These are phyloP conservation scores for Anastrepha ludens DNA, from an alignment of 1,140 invertebrate species.

Conservation along the genomic window DNA sequence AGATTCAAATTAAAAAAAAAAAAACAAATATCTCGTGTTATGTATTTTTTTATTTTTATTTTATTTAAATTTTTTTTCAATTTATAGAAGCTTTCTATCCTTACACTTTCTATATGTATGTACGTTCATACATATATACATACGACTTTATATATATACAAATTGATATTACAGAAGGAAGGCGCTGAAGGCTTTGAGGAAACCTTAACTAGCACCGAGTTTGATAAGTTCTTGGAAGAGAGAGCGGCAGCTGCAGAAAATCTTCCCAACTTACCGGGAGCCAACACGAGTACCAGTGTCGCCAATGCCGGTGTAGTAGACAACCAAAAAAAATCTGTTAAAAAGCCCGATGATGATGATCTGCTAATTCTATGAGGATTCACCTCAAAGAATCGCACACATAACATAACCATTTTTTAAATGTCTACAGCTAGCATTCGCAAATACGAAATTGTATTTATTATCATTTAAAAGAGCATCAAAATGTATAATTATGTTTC, in stretches of 20 bases:
- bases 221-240: slow-evolving; percentile 93
- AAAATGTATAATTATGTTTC: slow-evolving; percentile 2
- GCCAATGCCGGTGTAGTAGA: not conserved
- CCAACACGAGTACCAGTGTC: slow-evolving; percentile 59
- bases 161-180: slow-evolving; percentile 63
- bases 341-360: slow-evolving; percentile 54
- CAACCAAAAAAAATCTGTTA: slow-evolving; percentile 45
- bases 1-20: slow-evolving; percentile 48
- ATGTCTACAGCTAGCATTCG: slow-evolving; percentile 43
- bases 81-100: too few species aligned
- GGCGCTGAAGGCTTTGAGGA: slow-evolving; percentile 77
- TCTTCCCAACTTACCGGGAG: slow-evolving; percentile 75
- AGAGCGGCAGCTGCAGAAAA: slow-evolving; percentile 88
- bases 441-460: slow-evolving; percentile 37
- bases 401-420: slow-evolving; percentile 51
- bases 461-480: slow-evolving; percentile 12
- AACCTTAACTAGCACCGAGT: slow-evolving; percentile 90
- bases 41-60: not conserved
- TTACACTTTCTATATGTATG: not conserved
- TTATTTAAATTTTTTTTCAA: too few species aligned
- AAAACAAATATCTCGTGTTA: slow-evolving; percentile 51
- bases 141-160: not conserved
- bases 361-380: slow-evolving; percentile 50
- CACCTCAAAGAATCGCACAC: not conserved
- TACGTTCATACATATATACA: not conserved